phyloP scores from a whole-genome alignment of 2,797 vertebrate species.

The Nyctibius grandis region DNA sequence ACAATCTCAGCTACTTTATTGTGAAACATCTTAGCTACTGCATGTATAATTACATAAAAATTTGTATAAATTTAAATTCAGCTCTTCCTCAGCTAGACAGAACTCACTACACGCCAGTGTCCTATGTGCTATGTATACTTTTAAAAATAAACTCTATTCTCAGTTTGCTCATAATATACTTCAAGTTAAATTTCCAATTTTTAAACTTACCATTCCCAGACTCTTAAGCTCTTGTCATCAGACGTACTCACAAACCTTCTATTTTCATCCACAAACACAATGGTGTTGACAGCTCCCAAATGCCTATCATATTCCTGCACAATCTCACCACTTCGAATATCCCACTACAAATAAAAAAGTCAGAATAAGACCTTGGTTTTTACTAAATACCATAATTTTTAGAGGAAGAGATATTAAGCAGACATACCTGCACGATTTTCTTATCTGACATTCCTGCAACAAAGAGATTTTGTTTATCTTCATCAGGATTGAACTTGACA shows the following conservation, averaged over 20 bases:
- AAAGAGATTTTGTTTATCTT: constrained; percentile 96
- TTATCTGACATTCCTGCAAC: constrained; percentile 99
- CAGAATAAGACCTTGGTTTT: background rate
- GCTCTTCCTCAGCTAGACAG: background rate
- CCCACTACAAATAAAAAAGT: constrained; percentile 80
- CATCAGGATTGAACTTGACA: constrained; percentile 98
- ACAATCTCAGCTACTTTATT: too few species aligned
- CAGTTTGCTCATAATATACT: background rate
- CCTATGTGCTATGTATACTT: background rate
- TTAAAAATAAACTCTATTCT: background rate
- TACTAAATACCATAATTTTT: background rate
- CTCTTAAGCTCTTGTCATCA: constrained; percentile 95
- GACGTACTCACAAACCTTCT: constrained; percentile 97
- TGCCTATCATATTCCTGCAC: constrained; percentile 98
- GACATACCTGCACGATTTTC: constrained; percentile 94
- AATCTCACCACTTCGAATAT: constrained; percentile 91
- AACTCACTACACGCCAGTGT: background rate
- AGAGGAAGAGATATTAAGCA: background rate
- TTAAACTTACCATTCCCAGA: constrained; percentile 95
- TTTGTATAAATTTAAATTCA: background rate
- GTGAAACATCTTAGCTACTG: background rate
- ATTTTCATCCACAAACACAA: constrained; percentile 98
- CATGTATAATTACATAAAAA: background rate
- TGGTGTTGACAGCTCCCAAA: constrained; percentile 98
- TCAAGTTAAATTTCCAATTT: background rate